Evolutionary conservation across 1,140 invertebrate genomes (phyloP).

Genomic region (Muscidifurax raptorellus): DNA sequence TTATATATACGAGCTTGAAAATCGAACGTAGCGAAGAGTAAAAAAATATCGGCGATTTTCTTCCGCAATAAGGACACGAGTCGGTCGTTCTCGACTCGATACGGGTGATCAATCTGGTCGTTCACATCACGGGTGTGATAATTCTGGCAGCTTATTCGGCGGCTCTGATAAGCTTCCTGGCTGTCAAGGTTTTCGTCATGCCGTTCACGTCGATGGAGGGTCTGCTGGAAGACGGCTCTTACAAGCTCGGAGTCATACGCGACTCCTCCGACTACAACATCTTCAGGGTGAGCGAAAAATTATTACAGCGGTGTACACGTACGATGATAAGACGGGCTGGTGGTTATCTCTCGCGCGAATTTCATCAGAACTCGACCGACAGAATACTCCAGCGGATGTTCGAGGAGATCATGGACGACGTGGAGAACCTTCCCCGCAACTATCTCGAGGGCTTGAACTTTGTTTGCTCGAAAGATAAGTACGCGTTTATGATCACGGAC

Average conservation of each 20-base stretch:
- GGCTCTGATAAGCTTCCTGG: slow-evolving; percentile 71
- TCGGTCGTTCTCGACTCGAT: slow-evolving; percentile 62
- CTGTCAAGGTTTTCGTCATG: slow-evolving; percentile 68
- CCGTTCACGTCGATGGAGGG: slow-evolving; percentile 74
- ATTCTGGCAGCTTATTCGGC: slow-evolving; percentile 73
- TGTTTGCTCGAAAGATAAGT: slow-evolving; percentile 66
- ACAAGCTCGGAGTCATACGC: slow-evolving; percentile 65
- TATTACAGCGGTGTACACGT: neutral
- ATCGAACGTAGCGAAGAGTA: neutral
- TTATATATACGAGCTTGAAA: slow-evolving; percentile 16
- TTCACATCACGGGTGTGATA: slow-evolving; percentile 68
- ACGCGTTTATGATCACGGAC: slow-evolving; percentile 70
- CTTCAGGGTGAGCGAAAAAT: slow-evolving; percentile 64
- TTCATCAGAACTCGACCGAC: slow-evolving; percentile 65
- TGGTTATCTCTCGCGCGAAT: too few species aligned
- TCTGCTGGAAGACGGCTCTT: slow-evolving; percentile 68
- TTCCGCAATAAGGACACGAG: slow-evolving; percentile 64
- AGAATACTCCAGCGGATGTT: slow-evolving; percentile 62
- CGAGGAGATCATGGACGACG: slow-evolving; percentile 58
- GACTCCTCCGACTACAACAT: slow-evolving; percentile 70
- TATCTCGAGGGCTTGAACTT: slow-evolving; percentile 67
- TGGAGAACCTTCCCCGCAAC: slow-evolving; percentile 62
- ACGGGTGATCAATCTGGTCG: slow-evolving; percentile 66
- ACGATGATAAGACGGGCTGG: too few species aligned
- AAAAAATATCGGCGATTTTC: neutral